Base-by-base conservation (phyloP, 2,113 vertebrate genomes). In the Triplophysa tibetana region DNA sequence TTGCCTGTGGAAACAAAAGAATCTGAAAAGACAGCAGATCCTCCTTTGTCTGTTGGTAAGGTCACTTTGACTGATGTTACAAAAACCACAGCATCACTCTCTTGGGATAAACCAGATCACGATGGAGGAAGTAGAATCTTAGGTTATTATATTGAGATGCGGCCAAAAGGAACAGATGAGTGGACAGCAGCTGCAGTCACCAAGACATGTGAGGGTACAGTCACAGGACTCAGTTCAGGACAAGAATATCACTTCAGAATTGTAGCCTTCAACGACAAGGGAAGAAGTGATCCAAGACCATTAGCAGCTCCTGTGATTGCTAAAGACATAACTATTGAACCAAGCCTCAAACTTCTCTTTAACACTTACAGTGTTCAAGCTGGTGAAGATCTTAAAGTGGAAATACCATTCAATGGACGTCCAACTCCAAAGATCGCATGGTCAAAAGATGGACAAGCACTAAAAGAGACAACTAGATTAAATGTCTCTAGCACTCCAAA, bases 91-190 rank as follows among this genome's bases (percentile, higher is more conserved):
- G 96, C 91, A 16, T 96, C 97, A 0, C 90, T 99, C 74, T 92
- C 86, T 8, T 99, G 98, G 98, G 98, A 99, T 86, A 99, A 99
- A 88, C 98, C 98, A 81, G 96, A 95, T 81, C 93, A 97, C 68
- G 98, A 99, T 88, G 98, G 98, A 78, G 98, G 98, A 6, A 99
- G 97, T 91, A 96, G 95, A 87, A 92, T 99, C 83, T 90, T 95
- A 69, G 97, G 98, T 23, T 99, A 98, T 87, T 89, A 97, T 83
- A 94, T 98, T 88, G 98, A 99, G 92, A 98, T 98, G 96, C 94
- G 94, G 75, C 91, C 95, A 77, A 94, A 95, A 88, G 96, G 94
- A 85, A 93, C 93, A 82, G 98, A 98, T 66, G 96, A 98, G 89
- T 99, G 98, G 98, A 93, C 89, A 54, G 88, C 93, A 67, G 96